A percentile compares a stretch with the other conserved stretches of the same genome.
phyloP scores from a whole-genome alignment of 2,888 invertebrate species.

The Nineta flava region DNA sequence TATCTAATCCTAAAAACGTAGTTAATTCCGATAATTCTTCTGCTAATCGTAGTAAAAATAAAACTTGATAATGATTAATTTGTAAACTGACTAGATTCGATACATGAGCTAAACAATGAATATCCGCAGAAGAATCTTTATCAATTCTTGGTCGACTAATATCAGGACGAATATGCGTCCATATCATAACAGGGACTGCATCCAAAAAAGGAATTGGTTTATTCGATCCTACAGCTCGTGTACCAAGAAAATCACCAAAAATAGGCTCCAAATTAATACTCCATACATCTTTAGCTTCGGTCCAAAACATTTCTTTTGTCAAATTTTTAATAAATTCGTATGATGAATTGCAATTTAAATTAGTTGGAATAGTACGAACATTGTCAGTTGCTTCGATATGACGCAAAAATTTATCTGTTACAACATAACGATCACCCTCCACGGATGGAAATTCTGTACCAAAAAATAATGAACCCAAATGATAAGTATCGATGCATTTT shows the following conservation, averaged over 20 bases:
- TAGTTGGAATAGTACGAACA: constrained; percentile 24
- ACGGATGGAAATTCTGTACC: constrained; percentile 64
- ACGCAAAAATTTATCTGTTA: constrained; percentile 66
- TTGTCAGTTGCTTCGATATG: constrained; percentile 39
- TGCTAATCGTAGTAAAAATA: constrained; percentile 70
- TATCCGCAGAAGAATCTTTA: constrained; percentile 37
- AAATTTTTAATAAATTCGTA: constrained; percentile 16
- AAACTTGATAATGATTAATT: constrained; percentile 84
- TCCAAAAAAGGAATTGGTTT: constrained; percentile 68
- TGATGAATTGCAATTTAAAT: constrained; percentile 3
- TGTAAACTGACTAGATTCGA: constrained; percentile 76
- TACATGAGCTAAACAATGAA: constrained; percentile 68
- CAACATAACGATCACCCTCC: constrained; percentile 52
- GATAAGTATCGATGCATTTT: constrained; percentile 59
- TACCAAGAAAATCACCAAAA: constrained; percentile 85
- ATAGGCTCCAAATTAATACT: constrained; percentile 76
- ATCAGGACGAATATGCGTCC: constrained; percentile 43
- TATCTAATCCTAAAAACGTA: constrained; percentile 64
- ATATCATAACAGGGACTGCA: constrained; percentile 73
- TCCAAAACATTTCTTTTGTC: constrained; percentile 43
- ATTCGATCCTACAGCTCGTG: constrained; percentile 54
- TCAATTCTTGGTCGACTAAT: background rate
- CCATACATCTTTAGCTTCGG: constrained; percentile 78
- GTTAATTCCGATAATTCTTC: constrained; percentile 68
- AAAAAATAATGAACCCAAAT: constrained; percentile 57